phyloP scores from a whole-genome alignment of 2,797 vertebrate genomes.

The Hipposideros larvatus region DNA sequence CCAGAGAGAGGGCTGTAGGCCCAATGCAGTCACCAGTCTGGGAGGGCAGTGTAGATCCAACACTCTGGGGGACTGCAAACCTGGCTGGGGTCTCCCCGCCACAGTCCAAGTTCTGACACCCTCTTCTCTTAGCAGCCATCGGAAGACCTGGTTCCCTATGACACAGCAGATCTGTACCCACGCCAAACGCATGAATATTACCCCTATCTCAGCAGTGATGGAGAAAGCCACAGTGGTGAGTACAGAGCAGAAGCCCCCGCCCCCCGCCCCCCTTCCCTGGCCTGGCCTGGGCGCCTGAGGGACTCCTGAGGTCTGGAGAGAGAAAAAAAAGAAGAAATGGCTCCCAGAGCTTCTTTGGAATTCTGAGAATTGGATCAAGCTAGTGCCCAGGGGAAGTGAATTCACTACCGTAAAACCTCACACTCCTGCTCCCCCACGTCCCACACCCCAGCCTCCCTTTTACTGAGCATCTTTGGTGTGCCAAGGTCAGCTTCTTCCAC shows the following conservation, averaged over 20 bases:
- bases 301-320: neutral
- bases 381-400: neutral
- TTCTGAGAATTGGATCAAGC: neutral
- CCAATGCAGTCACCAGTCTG: accelerated
- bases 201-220: slow-evolving; percentile 94
- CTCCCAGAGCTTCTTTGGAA: neutral
- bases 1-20: neutral
- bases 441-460: too few species aligned
- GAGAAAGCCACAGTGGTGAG: slow-evolving; percentile 95
- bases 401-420: neutral
- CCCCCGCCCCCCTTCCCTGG: accelerated
- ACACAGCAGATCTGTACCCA: slow-evolving; percentile 94
- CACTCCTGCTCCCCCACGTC: accelerated
- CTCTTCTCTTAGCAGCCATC: slow-evolving; percentile 90
- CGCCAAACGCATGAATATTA: slow-evolving; percentile 95
- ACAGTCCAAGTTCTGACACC: slow-evolving; percentile 64
- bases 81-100: too few species aligned
- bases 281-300: neutral
- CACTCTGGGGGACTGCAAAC: neutral
- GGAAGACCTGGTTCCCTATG: slow-evolving; percentile 95
- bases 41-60: neutral
- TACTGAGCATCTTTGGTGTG: neutral
- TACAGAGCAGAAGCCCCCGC: neutral
- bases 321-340: neutral
- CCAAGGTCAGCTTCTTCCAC: neutral